Evolutionary conservation across 2,888 invertebrate species (phyloP), one percentile per base, ranked within the genome.

Genomic region (Rhamphomyia laevipes): DNA sequence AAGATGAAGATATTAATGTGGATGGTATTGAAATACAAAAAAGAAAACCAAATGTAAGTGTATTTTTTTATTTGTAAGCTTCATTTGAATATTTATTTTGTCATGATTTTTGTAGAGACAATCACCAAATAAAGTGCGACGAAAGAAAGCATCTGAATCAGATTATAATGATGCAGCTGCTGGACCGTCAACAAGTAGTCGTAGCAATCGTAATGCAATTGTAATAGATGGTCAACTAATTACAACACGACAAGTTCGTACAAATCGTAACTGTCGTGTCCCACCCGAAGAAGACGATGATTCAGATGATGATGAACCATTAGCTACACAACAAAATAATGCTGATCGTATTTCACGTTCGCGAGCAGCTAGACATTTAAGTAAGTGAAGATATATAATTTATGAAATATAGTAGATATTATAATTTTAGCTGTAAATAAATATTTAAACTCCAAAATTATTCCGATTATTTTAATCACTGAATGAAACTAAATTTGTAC

Each of bases 221-320:
- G 13, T 6, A 33, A 11, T 13, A 33, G 10, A 2, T 9, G n/a
- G 9, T 13, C 27, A 21, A 23, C 2, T 21, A 9, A 13, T 21
- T 21, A 3, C 23, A 9, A 9, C 21, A 15, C 1, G 15, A 2
- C 21, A 21, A 15, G 52, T 69, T 31, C 61, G 70, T 37, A 69
- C 68, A 13, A 69, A 68, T 58, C 66, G 68, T 5, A 67, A 67
- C 53, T 66, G 66, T 13, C 55, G 62, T 17, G 60, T 68, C 1
- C 53, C 61, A 23, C 53, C 59, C 9, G 57, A 56, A 47, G 46
- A 45, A 15, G 51, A 49, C 12, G 49, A 52, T 37, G 50, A 48
- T 27, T 31, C 38, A 13, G 46, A 43, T 3, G 61, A 61, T 18
- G 23, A 42, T 27, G 42, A 42, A 27, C 42, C 43, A 38, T 33